Conservation (phyloP, 2,888 invertebrate species). For the Myathropa florea region DNA sequence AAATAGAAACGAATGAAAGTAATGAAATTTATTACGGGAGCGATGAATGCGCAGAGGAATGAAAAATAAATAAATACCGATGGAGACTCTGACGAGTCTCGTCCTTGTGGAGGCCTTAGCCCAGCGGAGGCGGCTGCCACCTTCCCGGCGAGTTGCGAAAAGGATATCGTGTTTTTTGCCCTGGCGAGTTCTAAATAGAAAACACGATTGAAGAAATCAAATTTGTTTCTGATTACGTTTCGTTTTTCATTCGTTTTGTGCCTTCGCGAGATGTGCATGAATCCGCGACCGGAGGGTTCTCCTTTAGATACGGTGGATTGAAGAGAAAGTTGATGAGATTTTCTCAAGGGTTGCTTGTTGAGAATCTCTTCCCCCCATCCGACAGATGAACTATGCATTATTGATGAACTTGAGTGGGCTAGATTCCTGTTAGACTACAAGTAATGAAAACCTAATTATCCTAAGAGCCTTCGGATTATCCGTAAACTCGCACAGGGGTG, state of each 20-base stretch:
- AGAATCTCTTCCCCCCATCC: slow-evolving; percentile 8
- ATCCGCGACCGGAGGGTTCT: background rate
- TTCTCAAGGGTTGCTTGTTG: slow-evolving; percentile 7
- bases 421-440: slow-evolving; percentile 11
- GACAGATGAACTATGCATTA: slow-evolving; percentile 35
- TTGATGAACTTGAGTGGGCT: slow-evolving; percentile 21
- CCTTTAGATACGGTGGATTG: background rate
- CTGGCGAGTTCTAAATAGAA: slow-evolving; percentile 14
- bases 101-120: slow-evolving; percentile 9
- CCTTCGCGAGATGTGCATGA: background rate
- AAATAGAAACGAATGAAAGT: slow-evolving; percentile 73
- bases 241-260: slow-evolving; percentile 37
- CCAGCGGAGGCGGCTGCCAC: background rate
- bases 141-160: too few relatives aligned
- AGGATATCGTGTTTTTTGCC: background rate
- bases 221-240: slow-evolving; percentile 59
- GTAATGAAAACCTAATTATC: slow-evolving; percentile 44
- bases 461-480: slow-evolving; percentile 42
- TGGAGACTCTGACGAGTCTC: slow-evolving; percentile 4
- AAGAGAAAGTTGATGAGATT: slow-evolving; percentile 38
- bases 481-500: background rate
- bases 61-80: slow-evolving; percentile 76
- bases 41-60: slow-evolving; percentile 68
- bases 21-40: slow-evolving; percentile 73
- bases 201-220: slow-evolving; percentile 65